Evolutionary conservation across 2,888 invertebrate species (phyloP), one percentile per base, ranked within the genome.

Genomic region (Gasteruption jaculator): DNA sequence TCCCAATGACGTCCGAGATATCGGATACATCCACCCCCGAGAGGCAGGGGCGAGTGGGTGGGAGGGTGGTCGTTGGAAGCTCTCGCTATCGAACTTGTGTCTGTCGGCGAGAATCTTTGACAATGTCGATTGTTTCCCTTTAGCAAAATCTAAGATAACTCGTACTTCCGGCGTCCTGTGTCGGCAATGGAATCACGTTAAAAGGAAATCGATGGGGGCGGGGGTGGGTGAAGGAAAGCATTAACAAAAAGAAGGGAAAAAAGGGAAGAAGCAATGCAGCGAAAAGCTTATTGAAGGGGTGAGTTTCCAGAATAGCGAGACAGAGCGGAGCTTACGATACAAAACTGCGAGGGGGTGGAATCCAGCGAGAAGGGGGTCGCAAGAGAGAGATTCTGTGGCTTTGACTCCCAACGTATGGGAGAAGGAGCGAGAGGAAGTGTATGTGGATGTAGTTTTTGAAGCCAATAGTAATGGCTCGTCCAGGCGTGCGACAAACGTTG

Each of bases 401-500:
- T n/a, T n/a, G n/a, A n/a, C n/a, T n/a, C n/a, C n/a, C n/a, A n/a
- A n/a, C n/a, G n/a, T n/a, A n/a, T n/a, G n/a, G n/a, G n/a, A n/a
- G n/a, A n/a, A n/a, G n/a, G n/a, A n/a, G n/a, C 42, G 35, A 30
- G 45, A 39, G 52, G 48, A 45, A 46, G 50, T 48, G 56, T 50
- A 48, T 48, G 53, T 48, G 56, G 51, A 48, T 48, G 53, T 48
- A 54, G 54, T 61, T 61, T n/a, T n/a, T 53, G 54, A 48, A 60
- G 60, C 57, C 61, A 61, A 61, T 60, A 60, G 61, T 55, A 60
- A 62, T 58, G 56, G 60, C 54, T 61, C 57, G 60, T 52, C 56
- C 59, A 57, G 62, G 61, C 63, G 57, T 63, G 63, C 59, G 58
- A 64, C 65, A 63, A 66, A 65, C 63, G 61, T 51, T 61, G 60